phyloP scores from a whole-genome alignment of 1,140 invertebrate species.

The Trachymyrmex cornetzi region DNA sequence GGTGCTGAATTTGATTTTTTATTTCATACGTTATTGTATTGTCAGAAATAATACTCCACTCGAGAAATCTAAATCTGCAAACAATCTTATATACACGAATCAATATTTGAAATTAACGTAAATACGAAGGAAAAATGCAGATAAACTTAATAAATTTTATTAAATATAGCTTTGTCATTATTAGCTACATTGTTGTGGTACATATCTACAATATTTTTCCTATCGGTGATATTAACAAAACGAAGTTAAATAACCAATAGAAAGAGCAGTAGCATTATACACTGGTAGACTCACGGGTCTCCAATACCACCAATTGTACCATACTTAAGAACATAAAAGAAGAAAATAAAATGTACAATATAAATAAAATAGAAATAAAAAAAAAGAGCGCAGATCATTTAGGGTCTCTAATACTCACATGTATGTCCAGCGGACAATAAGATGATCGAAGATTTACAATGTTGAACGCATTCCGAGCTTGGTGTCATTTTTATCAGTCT shows the following conservation, averaged over 20 bases:
- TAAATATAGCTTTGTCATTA: neutral
- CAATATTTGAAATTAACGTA: neutral
- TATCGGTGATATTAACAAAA: constrained; percentile 87
- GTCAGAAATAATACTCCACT: constrained; percentile 9
- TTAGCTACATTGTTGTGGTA: constrained; percentile 23
- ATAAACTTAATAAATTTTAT: constrained; percentile 34
- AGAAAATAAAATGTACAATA: constrained; percentile 17
- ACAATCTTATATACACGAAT: neutral
- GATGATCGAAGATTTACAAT: constrained; percentile 89
- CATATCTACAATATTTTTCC: neutral
- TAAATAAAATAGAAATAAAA: constrained; percentile 20
- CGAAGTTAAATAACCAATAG: constrained; percentile 91
- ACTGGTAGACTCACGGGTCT: constrained; percentile 89
- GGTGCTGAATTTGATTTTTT: neutral
- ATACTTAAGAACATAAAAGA: constrained; percentile 88
- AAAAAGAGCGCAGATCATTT: neutral
- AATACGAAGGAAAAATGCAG: constrained; percentile 15
- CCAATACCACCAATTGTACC: constrained; percentile 95
- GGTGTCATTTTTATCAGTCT: constrained; percentile 90
- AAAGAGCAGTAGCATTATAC: constrained; percentile 87
- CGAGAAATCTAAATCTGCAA: constrained; percentile 34
- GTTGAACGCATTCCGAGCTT: constrained; percentile 89
- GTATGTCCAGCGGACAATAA: constrained; percentile 89
- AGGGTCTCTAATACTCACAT: constrained; percentile 87
- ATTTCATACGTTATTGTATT: constrained; percentile 14